A percentile compares a stretch with the other conserved stretches of the same genome.
These are phyloP conservation scores for Scaptomyza graminum DNA, from an alignment of 1,140 invertebrate species.

Conservation along the genomic window DNA sequence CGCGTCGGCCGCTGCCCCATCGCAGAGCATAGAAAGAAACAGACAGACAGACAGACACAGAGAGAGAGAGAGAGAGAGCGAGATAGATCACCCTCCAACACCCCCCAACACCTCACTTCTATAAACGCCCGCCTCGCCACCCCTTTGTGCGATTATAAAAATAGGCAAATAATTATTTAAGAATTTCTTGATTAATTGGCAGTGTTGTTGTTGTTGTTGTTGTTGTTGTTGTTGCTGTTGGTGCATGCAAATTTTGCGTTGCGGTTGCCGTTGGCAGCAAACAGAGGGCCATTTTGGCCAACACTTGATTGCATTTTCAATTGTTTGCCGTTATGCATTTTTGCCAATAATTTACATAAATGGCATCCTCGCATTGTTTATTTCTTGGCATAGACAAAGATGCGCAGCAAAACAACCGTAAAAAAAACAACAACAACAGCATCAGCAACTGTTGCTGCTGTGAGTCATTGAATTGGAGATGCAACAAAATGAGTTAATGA, in stretches of 20 bases:
- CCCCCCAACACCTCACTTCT: neutral
- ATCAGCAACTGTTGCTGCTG: constrained; percentile 15
- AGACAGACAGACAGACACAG: neutral
- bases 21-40: neutral
- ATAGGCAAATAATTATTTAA: constrained; percentile 83
- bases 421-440: constrained; percentile 9
- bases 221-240: constrained; percentile 33
- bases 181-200: constrained; percentile 83
- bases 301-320: constrained; percentile 81
- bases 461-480: neutral
- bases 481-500: too few species aligned
- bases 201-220: constrained; percentile 51
- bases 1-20: constrained; percentile 59
- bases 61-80: too few species aligned
- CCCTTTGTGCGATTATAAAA: constrained; percentile 64
- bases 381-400: constrained; percentile 28
- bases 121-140: neutral
- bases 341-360: constrained; percentile 82
- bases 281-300: constrained; percentile 63
- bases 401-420: constrained; percentile 7
- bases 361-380: constrained; percentile 28
- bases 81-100: neutral
- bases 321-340: constrained; percentile 81
- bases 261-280: constrained; percentile 48
- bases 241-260: constrained; percentile 58